These are phyloP conservation scores for Ptychadena robeensis DNA, from an alignment of 2,797 vertebrate species.

Conservation along the genomic window DNA sequence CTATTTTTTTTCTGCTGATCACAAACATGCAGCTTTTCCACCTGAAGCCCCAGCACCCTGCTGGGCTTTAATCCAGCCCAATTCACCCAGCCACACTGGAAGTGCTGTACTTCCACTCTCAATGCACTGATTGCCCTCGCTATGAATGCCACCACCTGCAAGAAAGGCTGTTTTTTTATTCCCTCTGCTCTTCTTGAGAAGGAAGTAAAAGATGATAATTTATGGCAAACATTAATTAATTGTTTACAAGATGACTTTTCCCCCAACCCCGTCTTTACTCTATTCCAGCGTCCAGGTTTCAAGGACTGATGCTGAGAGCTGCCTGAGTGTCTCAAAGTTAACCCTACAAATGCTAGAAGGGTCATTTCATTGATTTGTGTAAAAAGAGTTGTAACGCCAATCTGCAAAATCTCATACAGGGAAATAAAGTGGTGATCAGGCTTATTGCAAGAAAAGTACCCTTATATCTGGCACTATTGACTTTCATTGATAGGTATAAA, in stretches of 20 bases:
- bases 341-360: neutral
- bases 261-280: slow-evolving; percentile 71
- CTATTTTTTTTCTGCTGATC: slow-evolving; percentile 79
- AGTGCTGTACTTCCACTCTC: slow-evolving; percentile 83
- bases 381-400: too few relatives aligned
- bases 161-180: slow-evolving; percentile 88
- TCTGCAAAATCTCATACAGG: neutral
- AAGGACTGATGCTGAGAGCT: slow-evolving; percentile 21
- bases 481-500: too few relatives aligned
- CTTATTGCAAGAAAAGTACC: too few relatives aligned
- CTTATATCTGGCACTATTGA: too few relatives aligned
- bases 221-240: slow-evolving; percentile 89
- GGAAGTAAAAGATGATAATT: slow-evolving; percentile 89
- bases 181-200: slow-evolving; percentile 85
- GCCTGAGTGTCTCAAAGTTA: slow-evolving; percentile 14
- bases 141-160: slow-evolving; percentile 91
- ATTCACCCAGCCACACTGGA: slow-evolving; percentile 84
- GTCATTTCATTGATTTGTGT: neutral
- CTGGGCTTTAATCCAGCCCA: slow-evolving; percentile 62
- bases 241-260: slow-evolving; percentile 87
- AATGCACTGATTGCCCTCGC: slow-evolving; percentile 88
- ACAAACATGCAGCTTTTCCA: slow-evolving; percentile 88
- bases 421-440: too few relatives aligned
- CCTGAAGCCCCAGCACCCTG: slow-evolving; percentile 86
- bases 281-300: slow-evolving; percentile 38